Percentiles rank a stretch among this genome's conserved stretches.
Conservation (phyloP, 2,113 vertebrate genomes). For the Sarotherodon lohbergeri region DNA sequence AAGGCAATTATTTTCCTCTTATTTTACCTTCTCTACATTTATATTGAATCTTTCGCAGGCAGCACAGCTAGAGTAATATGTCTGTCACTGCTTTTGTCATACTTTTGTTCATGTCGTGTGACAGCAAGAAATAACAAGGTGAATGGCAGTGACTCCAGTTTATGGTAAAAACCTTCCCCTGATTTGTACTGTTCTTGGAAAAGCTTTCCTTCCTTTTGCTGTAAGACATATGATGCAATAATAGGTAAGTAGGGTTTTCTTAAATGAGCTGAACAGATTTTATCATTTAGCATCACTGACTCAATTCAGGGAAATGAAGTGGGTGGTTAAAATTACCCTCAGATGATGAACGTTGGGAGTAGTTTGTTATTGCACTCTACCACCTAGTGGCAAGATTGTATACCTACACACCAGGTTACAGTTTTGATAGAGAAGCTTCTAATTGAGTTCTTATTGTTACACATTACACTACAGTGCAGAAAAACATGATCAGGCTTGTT, state of each 20-base stretch:
- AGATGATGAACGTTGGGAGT: background rate
- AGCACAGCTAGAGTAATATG: background rate
- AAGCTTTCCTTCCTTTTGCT: constrained; percentile 42
- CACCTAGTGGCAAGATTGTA: constrained; percentile 45
- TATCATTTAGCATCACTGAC: background rate
- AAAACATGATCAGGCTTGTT: background rate
- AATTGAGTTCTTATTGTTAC: background rate
- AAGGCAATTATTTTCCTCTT: background rate
- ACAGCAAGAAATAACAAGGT: background rate
- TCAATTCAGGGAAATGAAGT: background rate
- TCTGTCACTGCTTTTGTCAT: background rate
- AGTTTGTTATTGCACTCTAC: constrained; percentile 14
- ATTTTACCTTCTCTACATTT: background rate
- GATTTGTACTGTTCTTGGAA: background rate
- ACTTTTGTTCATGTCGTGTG: background rate
- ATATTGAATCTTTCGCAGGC: background rate
- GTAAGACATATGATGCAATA: background rate
- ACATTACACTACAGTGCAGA: background rate
- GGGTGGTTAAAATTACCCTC: background rate
- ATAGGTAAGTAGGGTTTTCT: background rate
- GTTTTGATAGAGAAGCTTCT: background rate
- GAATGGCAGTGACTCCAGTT: background rate
- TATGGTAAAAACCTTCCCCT: background rate
- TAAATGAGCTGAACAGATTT: background rate
- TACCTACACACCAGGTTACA: background rate